Evolutionary conservation across 2,888 invertebrate genomes (phyloP).

Genomic region (Ypsolopha sequella): DNA sequence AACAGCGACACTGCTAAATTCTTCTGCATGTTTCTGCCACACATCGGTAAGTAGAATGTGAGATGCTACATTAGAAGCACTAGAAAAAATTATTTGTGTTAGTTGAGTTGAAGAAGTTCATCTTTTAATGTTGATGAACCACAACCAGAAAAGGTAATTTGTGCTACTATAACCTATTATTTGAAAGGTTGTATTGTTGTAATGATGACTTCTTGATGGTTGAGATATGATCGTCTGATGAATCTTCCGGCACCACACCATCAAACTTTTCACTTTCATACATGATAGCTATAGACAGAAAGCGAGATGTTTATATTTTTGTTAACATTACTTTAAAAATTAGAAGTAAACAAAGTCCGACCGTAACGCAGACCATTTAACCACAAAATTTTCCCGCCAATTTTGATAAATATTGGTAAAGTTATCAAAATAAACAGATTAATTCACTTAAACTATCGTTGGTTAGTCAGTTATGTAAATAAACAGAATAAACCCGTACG

Average conservation of each 20-base stretch:
- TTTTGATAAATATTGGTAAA: too few species aligned
- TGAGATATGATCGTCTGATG: slow-evolving; percentile 16
- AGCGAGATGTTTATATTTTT: not conserved
- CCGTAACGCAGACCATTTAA: too few species aligned
- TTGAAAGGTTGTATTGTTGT: slow-evolving; percentile 26
- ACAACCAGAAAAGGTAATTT: too few species aligned
- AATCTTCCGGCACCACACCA: slow-evolving; percentile 19
- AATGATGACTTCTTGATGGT: slow-evolving; percentile 21
- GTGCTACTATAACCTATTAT: too few species aligned
- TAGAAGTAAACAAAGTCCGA: too few species aligned
- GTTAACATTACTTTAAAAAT: too few species aligned
- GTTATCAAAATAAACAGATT: too few species aligned
- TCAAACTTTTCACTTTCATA: not conserved
- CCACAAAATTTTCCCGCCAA: too few species aligned
- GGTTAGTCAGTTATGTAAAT: too few species aligned
- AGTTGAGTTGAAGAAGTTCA: not conserved
- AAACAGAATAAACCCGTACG: too few species aligned
- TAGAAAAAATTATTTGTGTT: slow-evolving; percentile 16
- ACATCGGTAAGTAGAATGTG: slow-evolving; percentile 28
- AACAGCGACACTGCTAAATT: slow-evolving; percentile 18
- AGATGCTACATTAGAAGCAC: slow-evolving; percentile 36
- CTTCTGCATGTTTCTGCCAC: slow-evolving; percentile 26
- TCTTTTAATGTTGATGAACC: not conserved
- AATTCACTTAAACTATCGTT: too few species aligned
- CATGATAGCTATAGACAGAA: not conserved